Base-by-base conservation (phyloP, 1,140 invertebrate species). In the Drosophila fuyamai region DNA sequence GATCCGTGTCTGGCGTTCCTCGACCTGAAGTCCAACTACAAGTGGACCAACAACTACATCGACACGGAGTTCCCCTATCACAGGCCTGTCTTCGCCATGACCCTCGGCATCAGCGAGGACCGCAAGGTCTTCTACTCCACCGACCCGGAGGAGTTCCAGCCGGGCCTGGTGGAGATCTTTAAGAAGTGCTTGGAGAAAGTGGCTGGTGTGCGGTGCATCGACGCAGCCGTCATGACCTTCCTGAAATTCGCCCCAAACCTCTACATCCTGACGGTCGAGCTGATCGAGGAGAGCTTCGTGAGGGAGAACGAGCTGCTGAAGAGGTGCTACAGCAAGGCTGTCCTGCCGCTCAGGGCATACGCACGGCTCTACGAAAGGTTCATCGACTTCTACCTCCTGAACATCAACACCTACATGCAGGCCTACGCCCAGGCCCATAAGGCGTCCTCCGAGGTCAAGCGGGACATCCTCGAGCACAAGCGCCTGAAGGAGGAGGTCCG, bases 1-100 rank as follows among this genome's bases (percentile, higher is more conserved):
- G 88, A 92, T 44, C 91, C 91, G 0, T 92, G 91, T 13, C n/a
- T 54, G 4, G 75, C 85, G 40, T 91, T 92, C 10, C 53, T 92
- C 0, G 0, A 29, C 0, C 44, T 92, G 0, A 68, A 61, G 40
- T 12, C 54, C 7, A 70, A 46, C 48, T 92, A 80, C 27, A 77
- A 76, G 36, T 92, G 91, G 91, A 77, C 76, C 0, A 88, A 13
- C n/a, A 48, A 90, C 51, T 91, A 84, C 10, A 92, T 91, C 0
- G 67, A 79, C 1, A 80, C 85, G 0, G 84, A 83, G n/a, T 92
- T 92, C 18, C 79, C 85, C 13, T 90, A 14, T 46, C 41, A 48
- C 1, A 89, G 84, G 29, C 91, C 91, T 0, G 79, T 92, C 0
- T 92, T 92, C 6, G 81, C 76, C 0, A 9, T 92, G 48, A 74